A percentile compares a stretch with the other conserved stretches of the same genome.
These are phyloP conservation scores for Cryptosula pallasiana DNA, from an alignment of 2,888 invertebrate species.

Conservation along the genomic window DNA sequence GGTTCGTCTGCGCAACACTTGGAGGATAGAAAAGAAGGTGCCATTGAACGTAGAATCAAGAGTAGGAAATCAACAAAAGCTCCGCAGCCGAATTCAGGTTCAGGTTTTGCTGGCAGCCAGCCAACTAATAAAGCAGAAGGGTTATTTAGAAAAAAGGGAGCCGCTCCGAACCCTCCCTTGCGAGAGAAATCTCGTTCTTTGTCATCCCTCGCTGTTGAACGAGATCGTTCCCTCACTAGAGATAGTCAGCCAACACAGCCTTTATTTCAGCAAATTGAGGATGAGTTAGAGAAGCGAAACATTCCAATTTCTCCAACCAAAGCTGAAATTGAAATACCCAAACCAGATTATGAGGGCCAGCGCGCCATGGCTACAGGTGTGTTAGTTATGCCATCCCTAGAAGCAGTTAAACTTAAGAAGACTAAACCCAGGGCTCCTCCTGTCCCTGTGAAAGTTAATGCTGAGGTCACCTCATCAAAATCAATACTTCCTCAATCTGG, in stretches of 20 bases:
- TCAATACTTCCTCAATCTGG: too few relatives aligned
- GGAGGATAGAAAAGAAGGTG: neutral
- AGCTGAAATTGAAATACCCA: neutral
- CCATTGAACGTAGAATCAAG: neutral
- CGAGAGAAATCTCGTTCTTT: neutral
- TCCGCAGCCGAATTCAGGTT: neutral
- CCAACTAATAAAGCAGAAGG: neutral
- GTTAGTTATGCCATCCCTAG: neutral
- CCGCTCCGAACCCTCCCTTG: constrained; percentile 3
- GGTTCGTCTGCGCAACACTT: neutral
- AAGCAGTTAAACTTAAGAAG: neutral
- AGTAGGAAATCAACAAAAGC: constrained; percentile 8
- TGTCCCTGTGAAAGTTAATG: neutral
- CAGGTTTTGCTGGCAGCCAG: neutral
- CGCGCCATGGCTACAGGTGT: neutral
- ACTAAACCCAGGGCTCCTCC: neutral
- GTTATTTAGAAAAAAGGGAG: neutral
- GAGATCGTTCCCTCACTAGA: too few relatives aligned
- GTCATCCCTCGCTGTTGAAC: neutral
- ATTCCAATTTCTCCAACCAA: neutral
- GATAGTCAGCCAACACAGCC: neutral
- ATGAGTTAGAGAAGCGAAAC: neutral
- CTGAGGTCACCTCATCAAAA: too few relatives aligned
- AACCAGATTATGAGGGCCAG: constrained; percentile 11
- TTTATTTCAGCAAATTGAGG: constrained; percentile 16